phyloP scores from a whole-genome alignment of 1,140 invertebrate species.

The Bombus haemorrhoidalis region DNA sequence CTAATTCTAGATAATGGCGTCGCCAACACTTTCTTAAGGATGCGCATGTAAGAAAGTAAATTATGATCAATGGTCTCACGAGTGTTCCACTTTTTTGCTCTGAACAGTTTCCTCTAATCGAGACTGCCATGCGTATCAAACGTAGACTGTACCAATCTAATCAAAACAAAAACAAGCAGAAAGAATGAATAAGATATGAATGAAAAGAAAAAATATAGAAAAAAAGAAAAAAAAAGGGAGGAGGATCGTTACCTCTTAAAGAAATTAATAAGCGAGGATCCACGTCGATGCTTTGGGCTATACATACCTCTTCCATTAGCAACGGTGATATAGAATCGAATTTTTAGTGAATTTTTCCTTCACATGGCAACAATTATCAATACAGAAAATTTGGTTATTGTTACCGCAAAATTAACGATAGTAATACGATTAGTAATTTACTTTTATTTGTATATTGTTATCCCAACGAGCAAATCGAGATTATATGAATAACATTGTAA shows the following conservation, averaged over 20 bases:
- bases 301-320: constrained; percentile 44
- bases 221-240: constrained; percentile 36
- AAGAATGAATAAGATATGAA: constrained; percentile 49
- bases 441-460: constrained; percentile 26
- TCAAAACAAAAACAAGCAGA: constrained; percentile 77
- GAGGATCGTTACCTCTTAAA: constrained; percentile 42
- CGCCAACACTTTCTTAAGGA: constrained; percentile 31
- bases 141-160: constrained; percentile 83
- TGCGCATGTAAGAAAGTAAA: constrained; percentile 46
- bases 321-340: constrained; percentile 44
- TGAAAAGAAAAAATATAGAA: constrained; percentile 33
- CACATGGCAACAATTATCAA: not conserved
- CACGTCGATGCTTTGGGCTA: constrained; percentile 44
- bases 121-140: constrained; percentile 83
- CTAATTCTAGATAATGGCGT: constrained; percentile 31
- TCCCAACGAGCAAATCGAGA: not conserved
- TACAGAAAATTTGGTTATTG: not conserved
- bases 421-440: not conserved
- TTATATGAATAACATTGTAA: not conserved
- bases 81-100: constrained; percentile 79
- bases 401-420: not conserved
- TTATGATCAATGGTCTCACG: constrained; percentile 75
- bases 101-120: constrained; percentile 74
- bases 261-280: constrained; percentile 29
- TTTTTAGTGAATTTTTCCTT: constrained; percentile 39